Percentiles rank a stretch among this genome's conserved stretches.
These are phyloP conservation scores for Gallirallus australis DNA, from an alignment of 2,797 vertebrate species.

Conservation along the genomic window DNA sequence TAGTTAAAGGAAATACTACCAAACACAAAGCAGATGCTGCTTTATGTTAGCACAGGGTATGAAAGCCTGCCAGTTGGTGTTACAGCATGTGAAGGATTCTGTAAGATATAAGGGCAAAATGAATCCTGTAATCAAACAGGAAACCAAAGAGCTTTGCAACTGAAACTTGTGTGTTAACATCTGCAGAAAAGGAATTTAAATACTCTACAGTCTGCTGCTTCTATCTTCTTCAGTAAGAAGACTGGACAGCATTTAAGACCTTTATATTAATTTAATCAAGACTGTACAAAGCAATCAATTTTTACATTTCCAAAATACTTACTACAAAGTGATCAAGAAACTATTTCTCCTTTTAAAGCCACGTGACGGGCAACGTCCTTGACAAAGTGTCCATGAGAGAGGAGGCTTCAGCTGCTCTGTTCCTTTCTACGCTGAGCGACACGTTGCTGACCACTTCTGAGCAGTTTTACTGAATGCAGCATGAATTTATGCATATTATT, in stretches of 20 bases:
- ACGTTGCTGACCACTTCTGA: background rate
- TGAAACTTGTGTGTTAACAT: background rate
- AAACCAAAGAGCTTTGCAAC: background rate
- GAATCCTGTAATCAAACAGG: background rate
- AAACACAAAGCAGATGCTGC: background rate
- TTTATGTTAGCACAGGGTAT: background rate
- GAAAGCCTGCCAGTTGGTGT: background rate
- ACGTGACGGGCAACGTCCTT: background rate
- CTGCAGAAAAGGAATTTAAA: background rate
- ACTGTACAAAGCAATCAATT: background rate
- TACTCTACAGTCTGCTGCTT: background rate
- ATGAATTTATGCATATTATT: background rate
- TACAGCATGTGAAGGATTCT: background rate
- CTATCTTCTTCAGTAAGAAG: background rate
- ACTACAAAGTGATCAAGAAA: background rate
- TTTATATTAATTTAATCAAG: background rate
- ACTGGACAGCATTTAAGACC: background rate
- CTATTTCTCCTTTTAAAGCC: background rate
- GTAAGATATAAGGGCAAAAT: background rate
- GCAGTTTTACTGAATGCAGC: background rate
- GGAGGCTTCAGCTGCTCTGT: background rate
- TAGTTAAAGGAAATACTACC: background rate
- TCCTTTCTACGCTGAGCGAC: background rate
- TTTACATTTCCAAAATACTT: slow-evolving; percentile 25
- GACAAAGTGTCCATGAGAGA: background rate